Conservation (phyloP, 1,140 invertebrate genomes). For the Eurosta solidaginis region DNA sequence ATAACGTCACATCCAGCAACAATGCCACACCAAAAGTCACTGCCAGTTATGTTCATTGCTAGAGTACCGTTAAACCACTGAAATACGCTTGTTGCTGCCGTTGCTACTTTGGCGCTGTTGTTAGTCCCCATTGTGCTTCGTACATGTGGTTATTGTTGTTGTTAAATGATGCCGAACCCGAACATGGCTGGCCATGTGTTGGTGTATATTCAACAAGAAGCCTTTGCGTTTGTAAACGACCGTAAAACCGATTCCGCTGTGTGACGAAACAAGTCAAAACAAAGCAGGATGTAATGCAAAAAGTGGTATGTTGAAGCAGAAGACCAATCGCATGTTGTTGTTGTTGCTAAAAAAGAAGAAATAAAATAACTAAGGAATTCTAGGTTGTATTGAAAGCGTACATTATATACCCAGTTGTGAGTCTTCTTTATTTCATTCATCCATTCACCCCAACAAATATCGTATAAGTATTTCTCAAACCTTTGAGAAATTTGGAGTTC, state of each 20-base stretch:
- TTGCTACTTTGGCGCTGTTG: not conserved
- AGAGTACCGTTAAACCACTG: not conserved
- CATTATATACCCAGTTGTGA: too few relatives aligned
- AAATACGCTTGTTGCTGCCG: not conserved
- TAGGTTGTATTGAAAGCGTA: too few relatives aligned
- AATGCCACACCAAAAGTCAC: constrained; percentile 9
- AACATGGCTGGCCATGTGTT: not conserved
- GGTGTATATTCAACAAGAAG: not conserved
- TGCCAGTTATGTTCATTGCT: not conserved
- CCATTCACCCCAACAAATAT: too few relatives aligned
- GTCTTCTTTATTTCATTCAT: too few relatives aligned
- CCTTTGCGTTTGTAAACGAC: not conserved
- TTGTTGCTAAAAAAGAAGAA: too few relatives aligned
- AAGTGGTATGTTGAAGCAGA: too few relatives aligned
- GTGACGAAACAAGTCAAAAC: not conserved
- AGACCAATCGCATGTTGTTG: too few relatives aligned
- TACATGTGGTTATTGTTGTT: not conserved
- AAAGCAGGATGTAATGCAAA: not conserved
- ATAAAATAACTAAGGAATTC: too few relatives aligned
- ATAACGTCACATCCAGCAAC: not conserved
- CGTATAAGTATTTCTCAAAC: too few relatives aligned
- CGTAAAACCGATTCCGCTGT: too few relatives aligned
- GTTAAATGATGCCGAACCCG: not conserved
- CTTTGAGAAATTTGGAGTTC: too few relatives aligned
- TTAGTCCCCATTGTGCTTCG: not conserved